Base-by-base conservation (phyloP, 2,797 vertebrate species). In the Danio kyathit region DNA sequence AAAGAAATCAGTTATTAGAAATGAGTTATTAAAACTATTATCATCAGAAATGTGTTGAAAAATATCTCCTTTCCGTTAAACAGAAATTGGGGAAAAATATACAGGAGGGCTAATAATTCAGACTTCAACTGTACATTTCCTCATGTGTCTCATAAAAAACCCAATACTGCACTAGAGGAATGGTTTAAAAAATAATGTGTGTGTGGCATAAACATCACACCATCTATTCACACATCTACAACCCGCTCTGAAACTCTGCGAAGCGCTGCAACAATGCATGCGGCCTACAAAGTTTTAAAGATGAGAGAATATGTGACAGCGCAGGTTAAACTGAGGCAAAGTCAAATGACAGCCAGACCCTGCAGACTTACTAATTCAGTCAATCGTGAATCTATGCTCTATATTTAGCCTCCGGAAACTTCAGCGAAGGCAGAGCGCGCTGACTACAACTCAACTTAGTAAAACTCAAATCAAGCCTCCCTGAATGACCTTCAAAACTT, bases 301-400 rank as follows among this genome's bases (percentile, higher is more conserved):
- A 44, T 57, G 13, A 29, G 57, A 74, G 19, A 74, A 60, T n/a
- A 12, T 61, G 11, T 52, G 59, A 76, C 59, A 76, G 74, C 44
- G 51, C 46, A 75, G 59, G 19, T 64, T 77, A 11, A 71, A 21
- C 38, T 52, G 52, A 44, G 29, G 16, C 13, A 13, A 51, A 76
- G 74, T 76, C 74, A 41, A 74, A 64, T 3, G 52, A 56, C 52
- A 46, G 19, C 41, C 10, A 67, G 13, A 69, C 12, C 52, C 75
- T 77, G 17, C 51, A 57, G 49, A 14, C 9, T 61, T 6, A 67
- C 4, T 48, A 29, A 77, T 48, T 46, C 56, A 61, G 56, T 79
- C n/a, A 43, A 71, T 52, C 17, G 7, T 61, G 29, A 63, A 51
- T 49, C 12, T 10, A 19, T 17, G 13, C 41, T 61, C 4, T 61